These are phyloP conservation scores for Actinia equina DNA, from an alignment of 64 coral and sea anemone genomes.

Conservation along the genomic window DNA sequence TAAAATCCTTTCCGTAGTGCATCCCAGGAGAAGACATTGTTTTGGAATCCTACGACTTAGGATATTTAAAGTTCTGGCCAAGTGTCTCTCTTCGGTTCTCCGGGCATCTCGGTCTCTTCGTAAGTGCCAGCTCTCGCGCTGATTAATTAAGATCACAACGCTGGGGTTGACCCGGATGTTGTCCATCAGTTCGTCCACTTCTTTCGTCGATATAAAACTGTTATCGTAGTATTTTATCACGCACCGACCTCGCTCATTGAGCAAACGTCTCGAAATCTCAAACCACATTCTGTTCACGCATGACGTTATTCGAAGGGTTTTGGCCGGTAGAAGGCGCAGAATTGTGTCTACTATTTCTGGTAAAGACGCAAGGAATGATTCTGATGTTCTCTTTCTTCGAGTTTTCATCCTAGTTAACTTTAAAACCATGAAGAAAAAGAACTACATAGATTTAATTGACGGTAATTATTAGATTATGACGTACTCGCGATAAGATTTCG, in stretches of 20 bases:
- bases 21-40: slow-evolving; percentile 53
- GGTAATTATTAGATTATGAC: slow-evolving; percentile 18
- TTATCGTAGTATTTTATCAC: slow-evolving; percentile 60
- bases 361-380: slow-evolving; percentile 52
- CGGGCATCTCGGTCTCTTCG: slow-evolving; percentile 54
- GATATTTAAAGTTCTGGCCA: slow-evolving; percentile 63
- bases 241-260: slow-evolving; percentile 58
- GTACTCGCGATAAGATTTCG: neutral
- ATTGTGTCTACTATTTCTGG: slow-evolving; percentile 84
- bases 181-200: slow-evolving; percentile 50
- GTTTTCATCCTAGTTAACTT: slow-evolving; percentile 16
- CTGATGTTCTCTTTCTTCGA: neutral
- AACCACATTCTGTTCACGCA: slow-evolving; percentile 68
- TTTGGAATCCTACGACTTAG: slow-evolving; percentile 54
- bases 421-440: neutral
- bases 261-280: slow-evolving; percentile 55
- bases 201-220: slow-evolving; percentile 46
- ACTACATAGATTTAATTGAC: neutral
- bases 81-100: slow-evolving; percentile 56
- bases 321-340: slow-evolving; percentile 60
- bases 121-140: slow-evolving; percentile 71
- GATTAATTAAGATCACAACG: slow-evolving; percentile 63
- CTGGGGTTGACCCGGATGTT: slow-evolving; percentile 39
- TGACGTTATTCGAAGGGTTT: slow-evolving; percentile 65
- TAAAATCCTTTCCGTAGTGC: slow-evolving; percentile 67